Evolutionary conservation across 2,888 invertebrate genomes (phyloP), one percentile per base, ranked within the genome.

Genomic region (Iphiclides podalirius): DNA sequence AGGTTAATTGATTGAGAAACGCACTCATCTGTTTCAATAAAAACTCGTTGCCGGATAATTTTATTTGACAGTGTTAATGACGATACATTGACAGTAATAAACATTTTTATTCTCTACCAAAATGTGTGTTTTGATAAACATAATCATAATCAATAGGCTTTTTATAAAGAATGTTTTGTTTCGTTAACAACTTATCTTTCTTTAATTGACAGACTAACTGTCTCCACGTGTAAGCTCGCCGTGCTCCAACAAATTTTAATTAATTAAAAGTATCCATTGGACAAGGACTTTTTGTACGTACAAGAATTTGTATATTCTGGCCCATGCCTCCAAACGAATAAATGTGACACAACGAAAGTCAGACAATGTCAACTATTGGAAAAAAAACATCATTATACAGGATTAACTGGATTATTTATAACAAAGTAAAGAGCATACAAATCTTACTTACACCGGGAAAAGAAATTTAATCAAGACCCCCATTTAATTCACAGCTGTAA

Each of bases 1-100:
- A 13, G 36, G 55, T 64, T 59, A 59, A 44, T 54, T 57, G 44
- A 49, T 44, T 39, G 39, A 42, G 37, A 37, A 47, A 49, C 37
- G 37, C 38, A 43, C 34, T 33, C 43, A 31, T 15, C 17, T 26
- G 26, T 35, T 44, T 39, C 34, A 35, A 39, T 35, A 12, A 49
- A 31, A 44, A 43, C 15, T 9, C 26, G 16, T 15, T 31, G 37
- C 31, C 17, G 20, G 12, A n/a, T 47, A 34, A 42, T 31, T 33
- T 33, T 20, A 17, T 42, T 42, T 36, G 13, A 33, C 14, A 6
- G 17, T 42, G 11, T 47, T 16, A 28, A 17, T 28, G 31, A 31
- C 26, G 26, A 26, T 2, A 26, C 6, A 26, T 26, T 26, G 26
- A 26, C 26, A 9, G 26, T 26, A 4, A 2, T 26, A 6, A 4